phyloP scores from a whole-genome alignment of 1,140 invertebrate genomes.

The Cotesia typhae region DNA sequence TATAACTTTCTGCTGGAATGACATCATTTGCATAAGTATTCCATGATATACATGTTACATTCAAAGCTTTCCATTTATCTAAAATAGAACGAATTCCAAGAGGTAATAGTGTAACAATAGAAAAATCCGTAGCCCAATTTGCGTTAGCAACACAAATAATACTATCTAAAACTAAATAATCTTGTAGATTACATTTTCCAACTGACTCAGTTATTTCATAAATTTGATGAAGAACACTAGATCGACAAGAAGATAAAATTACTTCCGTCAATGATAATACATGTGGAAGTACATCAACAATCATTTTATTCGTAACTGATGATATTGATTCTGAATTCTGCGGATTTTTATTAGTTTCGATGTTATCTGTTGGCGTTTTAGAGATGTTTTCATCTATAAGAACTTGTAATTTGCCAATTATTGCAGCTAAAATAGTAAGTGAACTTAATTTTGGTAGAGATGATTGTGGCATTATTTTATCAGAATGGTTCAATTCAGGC shows the following conservation, averaged over 20 bases:
- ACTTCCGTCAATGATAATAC: slow-evolving; percentile 71
- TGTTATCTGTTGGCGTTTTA: slow-evolving; percentile 46
- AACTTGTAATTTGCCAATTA: slow-evolving; percentile 77
- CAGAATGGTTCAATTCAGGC: slow-evolving; percentile 61
- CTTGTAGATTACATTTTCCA: slow-evolving; percentile 64
- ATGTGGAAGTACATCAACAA: slow-evolving; percentile 71
- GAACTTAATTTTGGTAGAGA: slow-evolving; percentile 73
- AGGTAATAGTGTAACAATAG: slow-evolving; percentile 70
- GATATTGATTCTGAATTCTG: slow-evolving; percentile 50
- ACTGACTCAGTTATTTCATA: slow-evolving; percentile 64
- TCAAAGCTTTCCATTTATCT: slow-evolving; percentile 73
- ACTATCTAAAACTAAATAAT: slow-evolving; percentile 67
- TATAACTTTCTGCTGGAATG: slow-evolving; percentile 83
- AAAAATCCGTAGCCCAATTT: slow-evolving; percentile 66
- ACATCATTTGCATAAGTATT: slow-evolving; percentile 79
- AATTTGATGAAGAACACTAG: slow-evolving; percentile 68
- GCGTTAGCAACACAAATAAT: slow-evolving; percentile 72
- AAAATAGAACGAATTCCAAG: slow-evolving; percentile 68
- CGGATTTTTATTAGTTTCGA: slow-evolving; percentile 48
- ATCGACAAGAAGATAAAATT: slow-evolving; percentile 66
- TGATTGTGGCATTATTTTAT: slow-evolving; percentile 64
- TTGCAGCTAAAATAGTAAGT: slow-evolving; percentile 73
- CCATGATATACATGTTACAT: slow-evolving; percentile 66
- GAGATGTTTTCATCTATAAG: slow-evolving; percentile 67
- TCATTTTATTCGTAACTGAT: slow-evolving; percentile 56